Evolutionary conservation across 2,113 vertebrate genomes (phyloP).

Genomic region (Ovis aries): ARS-UI_Ramb_v3.0 NC_056056.1:30301501-30302000

Average conservation of each 20-base stretch:
- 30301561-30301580: no score
- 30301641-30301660: no score
- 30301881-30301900: background rate
- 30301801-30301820: background rate
- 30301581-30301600: rapidly evolving
- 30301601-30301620: no score
- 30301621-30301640: no score
- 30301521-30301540: background rate
- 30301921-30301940: background rate
- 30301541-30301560: no score
- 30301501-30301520: background rate
- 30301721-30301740: background rate
- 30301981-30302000: background rate
- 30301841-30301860: background rate
- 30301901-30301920: background rate
- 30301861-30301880: background rate
- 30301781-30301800: background rate
- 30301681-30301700: no score
- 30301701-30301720: no score
- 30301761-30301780: background rate
- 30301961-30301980: background rate
- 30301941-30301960: background rate
- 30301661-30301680: no score
- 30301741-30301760: background rate
- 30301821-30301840: background rate